Evolutionary conservation across 2,113 vertebrate species (phyloP).

Genomic region (Lagopus leucura): DNA sequence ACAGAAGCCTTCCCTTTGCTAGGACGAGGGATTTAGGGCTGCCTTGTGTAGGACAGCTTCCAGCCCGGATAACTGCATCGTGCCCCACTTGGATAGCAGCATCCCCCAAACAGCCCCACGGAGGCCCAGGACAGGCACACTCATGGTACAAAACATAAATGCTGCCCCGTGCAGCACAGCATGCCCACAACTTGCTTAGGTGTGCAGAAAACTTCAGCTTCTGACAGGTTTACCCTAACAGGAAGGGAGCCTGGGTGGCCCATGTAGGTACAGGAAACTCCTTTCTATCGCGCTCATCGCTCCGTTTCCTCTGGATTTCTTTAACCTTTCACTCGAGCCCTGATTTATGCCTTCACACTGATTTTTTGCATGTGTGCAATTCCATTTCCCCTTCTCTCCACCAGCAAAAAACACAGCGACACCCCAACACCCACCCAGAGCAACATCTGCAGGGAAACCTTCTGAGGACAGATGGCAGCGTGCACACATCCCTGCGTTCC

Average conservation of each 20-base stretch:
- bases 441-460: neutral
- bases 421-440: neutral
- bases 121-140: neutral
- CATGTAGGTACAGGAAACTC: slow-evolving; percentile 55
- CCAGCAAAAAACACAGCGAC: neutral
- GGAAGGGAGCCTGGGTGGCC: slow-evolving; percentile 63
- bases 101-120: neutral
- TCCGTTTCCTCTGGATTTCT: slow-evolving; percentile 62
- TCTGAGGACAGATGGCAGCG: neutral
- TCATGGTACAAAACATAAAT: neutral
- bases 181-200: neutral
- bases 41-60: neutral
- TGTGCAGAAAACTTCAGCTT: slow-evolving; percentile 28
- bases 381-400: slow-evolving; percentile 1
- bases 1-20: neutral
- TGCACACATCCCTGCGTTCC: rapidly evolving
- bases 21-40: neutral
- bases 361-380: neutral
- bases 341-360: slow-evolving; percentile 53
- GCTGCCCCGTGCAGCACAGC: neutral
- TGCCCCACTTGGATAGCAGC: neutral
- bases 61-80: rapidly evolving
- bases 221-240: neutral
- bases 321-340: slow-evolving; percentile 63
- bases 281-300: slow-evolving; percentile 26